Conservation (phyloP, 1,140 invertebrate species). For the Sesamia nonagrioides region DNA sequence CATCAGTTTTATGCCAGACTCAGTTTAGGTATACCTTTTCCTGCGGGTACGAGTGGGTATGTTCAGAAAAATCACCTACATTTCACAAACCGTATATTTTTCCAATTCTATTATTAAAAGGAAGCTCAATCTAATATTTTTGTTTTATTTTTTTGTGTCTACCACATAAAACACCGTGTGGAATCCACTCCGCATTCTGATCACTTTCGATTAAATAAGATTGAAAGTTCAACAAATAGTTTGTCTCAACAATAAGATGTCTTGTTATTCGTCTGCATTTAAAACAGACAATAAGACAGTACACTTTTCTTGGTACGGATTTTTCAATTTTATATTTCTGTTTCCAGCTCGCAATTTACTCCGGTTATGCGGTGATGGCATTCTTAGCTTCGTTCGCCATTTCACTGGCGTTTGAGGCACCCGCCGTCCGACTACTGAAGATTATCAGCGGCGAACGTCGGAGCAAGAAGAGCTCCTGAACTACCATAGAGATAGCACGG, state of each 20-base stretch:
- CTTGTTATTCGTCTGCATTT: too few relatives aligned
- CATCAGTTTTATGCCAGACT: not conserved
- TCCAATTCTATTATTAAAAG: not conserved
- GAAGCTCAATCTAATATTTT: not conserved
- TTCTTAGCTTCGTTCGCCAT: conserved; percentile 93
- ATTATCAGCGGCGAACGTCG: conserved; percentile 80
- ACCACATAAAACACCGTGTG: too few relatives aligned
- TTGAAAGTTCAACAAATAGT: too few relatives aligned
- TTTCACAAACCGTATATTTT: not conserved
- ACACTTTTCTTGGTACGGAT: not conserved
- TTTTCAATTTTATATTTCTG: conserved; percentile 49
- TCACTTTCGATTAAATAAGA: too few relatives aligned
- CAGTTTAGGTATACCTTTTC: not conserved
- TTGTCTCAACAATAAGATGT: too few relatives aligned
- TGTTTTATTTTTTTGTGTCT: too few relatives aligned
- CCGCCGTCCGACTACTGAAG: conserved; percentile 92
- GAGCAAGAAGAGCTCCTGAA: conserved; percentile 64
- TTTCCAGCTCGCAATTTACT: conserved; percentile 91
- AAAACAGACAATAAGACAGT: not conserved
- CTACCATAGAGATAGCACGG: not conserved
- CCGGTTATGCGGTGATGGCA: conserved; percentile 93
- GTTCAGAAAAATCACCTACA: too few relatives aligned
- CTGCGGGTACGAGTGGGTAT: too few relatives aligned
- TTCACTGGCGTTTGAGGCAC: conserved; percentile 93
- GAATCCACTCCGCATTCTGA: too few relatives aligned